Percentiles rank a stretch among this genome's conserved stretches.
phyloP scores from a whole-genome alignment of 1,140 invertebrate species.

The Mycetomoellerius zeteki region DNA sequence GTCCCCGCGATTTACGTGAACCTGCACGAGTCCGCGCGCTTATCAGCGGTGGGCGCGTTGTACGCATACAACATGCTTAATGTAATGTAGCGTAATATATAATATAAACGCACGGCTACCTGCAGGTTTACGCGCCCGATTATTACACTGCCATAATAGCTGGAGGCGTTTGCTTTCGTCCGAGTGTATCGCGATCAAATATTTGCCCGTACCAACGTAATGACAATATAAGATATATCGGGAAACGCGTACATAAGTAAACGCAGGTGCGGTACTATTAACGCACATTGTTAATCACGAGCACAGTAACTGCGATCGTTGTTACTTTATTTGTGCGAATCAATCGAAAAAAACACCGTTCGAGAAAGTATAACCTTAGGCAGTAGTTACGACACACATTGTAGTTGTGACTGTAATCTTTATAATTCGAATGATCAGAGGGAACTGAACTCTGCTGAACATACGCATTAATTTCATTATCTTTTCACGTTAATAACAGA shows the following conservation, averaged over 20 bases:
- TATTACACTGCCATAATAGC: constrained; percentile 62
- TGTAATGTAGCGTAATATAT: constrained; percentile 78
- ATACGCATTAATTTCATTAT: neutral
- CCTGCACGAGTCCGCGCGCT: constrained; percentile 56
- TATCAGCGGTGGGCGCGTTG: constrained; percentile 50
- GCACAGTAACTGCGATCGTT: neutral
- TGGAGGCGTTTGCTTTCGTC: constrained; percentile 58
- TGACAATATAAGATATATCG: constrained; percentile 63
- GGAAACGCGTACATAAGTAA: constrained; percentile 37
- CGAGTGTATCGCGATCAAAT: constrained; percentile 60
- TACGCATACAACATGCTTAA: constrained; percentile 73
- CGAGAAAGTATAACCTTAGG: neutral
- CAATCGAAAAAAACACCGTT: too few relatives aligned
- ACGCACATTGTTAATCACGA: constrained; percentile 24
- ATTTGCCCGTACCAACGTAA: constrained; percentile 54
- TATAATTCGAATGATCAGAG: neutral
- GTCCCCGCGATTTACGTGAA: constrained; percentile 50
- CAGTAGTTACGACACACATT: too few relatives aligned
- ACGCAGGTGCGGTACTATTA: constrained; percentile 34
- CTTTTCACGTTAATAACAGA: neutral
- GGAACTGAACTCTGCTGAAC: neutral
- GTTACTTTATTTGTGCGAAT: neutral
- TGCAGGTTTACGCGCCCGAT: constrained; percentile 64
- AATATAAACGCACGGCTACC: constrained; percentile 76
- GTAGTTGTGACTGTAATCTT: neutral